phyloP scores from a whole-genome alignment of 2,113 vertebrate genomes.

The Gila orcuttii region DNA sequence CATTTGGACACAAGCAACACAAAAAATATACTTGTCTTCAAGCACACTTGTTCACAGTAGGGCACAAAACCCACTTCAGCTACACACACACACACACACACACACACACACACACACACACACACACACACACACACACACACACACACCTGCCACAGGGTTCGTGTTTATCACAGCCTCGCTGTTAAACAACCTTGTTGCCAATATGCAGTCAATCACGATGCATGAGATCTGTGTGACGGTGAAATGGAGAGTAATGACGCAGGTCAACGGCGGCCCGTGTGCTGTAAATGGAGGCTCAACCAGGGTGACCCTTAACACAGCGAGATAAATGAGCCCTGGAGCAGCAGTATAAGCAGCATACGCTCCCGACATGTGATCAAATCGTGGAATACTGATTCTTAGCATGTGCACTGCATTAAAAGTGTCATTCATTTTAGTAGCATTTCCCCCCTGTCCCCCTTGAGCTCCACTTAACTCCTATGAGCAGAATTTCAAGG shows the following conservation, averaged over 20 bases:
- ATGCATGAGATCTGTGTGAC: conserved; percentile 37
- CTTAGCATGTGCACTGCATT: conserved; percentile 5
- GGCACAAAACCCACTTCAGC: background rate
- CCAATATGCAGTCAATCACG: conserved; percentile 55
- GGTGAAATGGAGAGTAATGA: conserved; percentile 53
- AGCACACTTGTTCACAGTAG: background rate
- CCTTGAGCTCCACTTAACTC: background rate
- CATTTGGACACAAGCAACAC: no score
- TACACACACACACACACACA: no score
- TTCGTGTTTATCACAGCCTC: conserved; percentile 41
- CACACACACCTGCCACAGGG: conserved; percentile 5
- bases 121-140: background rate
- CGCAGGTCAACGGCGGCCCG: conserved; percentile 11
- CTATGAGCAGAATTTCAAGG: background rate
- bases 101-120: background rate
- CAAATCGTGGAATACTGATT: background rate
- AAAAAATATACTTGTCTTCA: no score
- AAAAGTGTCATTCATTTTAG: background rate
- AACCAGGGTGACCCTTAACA: conserved; percentile 50
- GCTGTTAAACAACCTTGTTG: conserved; percentile 52
- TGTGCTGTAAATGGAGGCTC: conserved; percentile 51
- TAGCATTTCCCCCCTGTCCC: background rate
- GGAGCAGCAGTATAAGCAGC: background rate
- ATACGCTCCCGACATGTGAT: background rate
- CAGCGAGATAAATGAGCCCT: conserved; percentile 48